phyloP scores from a whole-genome alignment of 2,888 invertebrate species.

The Meloe dianella region DNA sequence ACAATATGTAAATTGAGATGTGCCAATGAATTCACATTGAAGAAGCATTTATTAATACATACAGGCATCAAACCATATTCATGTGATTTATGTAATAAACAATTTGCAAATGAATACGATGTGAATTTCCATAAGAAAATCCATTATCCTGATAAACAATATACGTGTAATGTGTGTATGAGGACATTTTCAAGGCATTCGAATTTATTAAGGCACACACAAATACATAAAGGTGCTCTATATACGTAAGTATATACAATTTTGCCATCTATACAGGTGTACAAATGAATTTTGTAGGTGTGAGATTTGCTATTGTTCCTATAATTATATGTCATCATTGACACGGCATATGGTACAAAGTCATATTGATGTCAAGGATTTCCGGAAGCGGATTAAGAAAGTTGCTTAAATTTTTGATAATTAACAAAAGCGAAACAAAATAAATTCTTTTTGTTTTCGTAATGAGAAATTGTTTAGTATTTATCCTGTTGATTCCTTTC shows the following conservation, averaged over 20 bases:
- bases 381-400: slow-evolving; percentile 18
- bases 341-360: slow-evolving; percentile 55
- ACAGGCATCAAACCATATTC: slow-evolving; percentile 42
- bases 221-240: slow-evolving; percentile 48
- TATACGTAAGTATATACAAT: slow-evolving; percentile 38
- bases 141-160: slow-evolving; percentile 47
- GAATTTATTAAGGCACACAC: slow-evolving; percentile 51
- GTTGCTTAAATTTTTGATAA: not conserved
- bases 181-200: slow-evolving; percentile 53
- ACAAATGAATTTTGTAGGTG: slow-evolving; percentile 48
- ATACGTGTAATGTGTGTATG: slow-evolving; percentile 48
- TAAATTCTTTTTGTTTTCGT: too few relatives aligned
- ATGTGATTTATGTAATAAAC: slow-evolving; percentile 59
- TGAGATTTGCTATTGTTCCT: slow-evolving; percentile 53
- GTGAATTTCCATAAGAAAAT: slow-evolving; percentile 59
- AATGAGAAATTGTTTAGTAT: too few relatives aligned
- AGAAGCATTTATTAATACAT: slow-evolving; percentile 59
- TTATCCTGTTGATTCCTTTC: too few relatives aligned
- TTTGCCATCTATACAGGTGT: too few relatives aligned
- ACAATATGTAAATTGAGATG: slow-evolving; percentile 59
- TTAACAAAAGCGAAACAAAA: too few relatives aligned
- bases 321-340: slow-evolving; percentile 53
- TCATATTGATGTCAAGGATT: slow-evolving; percentile 42
- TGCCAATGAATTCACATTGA: slow-evolving; percentile 56
- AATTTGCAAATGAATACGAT: slow-evolving; percentile 57